These are phyloP conservation scores for Elgaria multicarinata DNA, from an alignment of 2,113 vertebrate genomes.

Conservation along the genomic window DNA sequence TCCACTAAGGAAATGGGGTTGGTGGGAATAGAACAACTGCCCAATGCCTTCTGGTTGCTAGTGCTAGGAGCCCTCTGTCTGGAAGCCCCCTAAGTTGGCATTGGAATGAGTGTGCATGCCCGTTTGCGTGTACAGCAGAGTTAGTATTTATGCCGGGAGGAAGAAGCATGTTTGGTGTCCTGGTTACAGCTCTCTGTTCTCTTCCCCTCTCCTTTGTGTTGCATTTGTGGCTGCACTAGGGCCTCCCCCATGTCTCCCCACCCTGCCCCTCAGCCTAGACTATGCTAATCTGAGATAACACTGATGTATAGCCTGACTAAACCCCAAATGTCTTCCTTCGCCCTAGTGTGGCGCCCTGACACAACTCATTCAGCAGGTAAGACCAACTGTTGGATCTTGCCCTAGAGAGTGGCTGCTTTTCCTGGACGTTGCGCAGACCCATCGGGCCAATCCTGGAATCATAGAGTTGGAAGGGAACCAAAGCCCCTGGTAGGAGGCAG, in stretches of 20 bases:
- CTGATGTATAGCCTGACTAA: neutral
- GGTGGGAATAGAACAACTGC: too few relatives aligned
- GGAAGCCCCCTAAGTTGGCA: neutral
- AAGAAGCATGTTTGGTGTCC: neutral
- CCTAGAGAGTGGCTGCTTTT: neutral
- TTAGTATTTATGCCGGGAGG: neutral
- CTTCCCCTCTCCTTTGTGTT: neutral
- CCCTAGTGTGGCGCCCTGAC: neutral
- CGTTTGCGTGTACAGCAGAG: neutral
- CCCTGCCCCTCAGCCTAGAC: too few relatives aligned
- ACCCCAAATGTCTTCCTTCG: neutral
- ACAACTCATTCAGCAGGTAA: neutral
- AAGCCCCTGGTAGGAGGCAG: neutral
- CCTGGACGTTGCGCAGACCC: neutral
- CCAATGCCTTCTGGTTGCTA: too few relatives aligned
- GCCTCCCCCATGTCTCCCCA: neutral
- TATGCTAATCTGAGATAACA: neutral
- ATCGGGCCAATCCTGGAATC: neutral
- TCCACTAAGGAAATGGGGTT: too few relatives aligned
- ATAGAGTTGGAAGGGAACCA: neutral
- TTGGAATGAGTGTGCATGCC: neutral
- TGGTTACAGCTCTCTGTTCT: neutral
- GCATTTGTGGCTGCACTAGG: neutral
- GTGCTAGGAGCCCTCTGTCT: too few relatives aligned
- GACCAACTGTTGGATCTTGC: neutral